A percentile compares a stretch with the other conserved stretches of the same genome.
Conservation (phyloP, 2,797 vertebrate genomes). For the Numenius phaeopus region DNA sequence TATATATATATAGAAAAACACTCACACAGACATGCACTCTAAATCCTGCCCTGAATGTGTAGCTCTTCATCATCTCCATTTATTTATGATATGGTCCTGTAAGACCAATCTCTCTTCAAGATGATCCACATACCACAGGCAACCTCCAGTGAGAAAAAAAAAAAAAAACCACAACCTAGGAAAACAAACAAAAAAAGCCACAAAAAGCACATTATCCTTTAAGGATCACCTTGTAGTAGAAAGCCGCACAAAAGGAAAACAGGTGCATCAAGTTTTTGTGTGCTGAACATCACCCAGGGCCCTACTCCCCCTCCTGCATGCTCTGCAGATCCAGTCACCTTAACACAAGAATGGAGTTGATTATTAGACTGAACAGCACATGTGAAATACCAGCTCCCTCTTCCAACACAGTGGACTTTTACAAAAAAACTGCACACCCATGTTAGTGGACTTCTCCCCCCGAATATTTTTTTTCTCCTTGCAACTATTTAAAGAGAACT, state of each 20-base stretch:
- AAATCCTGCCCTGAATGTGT: not conserved
- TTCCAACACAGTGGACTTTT: not conserved
- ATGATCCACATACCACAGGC: not conserved
- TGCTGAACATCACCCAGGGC: not conserved
- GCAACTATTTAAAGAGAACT: not conserved
- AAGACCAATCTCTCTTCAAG: not conserved
- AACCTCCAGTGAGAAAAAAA: not conserved
- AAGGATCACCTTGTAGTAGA: not conserved
- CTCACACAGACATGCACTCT: not conserved
- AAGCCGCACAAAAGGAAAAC: not conserved
- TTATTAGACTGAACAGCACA: accelerated
- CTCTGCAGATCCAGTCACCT: not conserved
- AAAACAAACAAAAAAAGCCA: slow-evolving; percentile 24
- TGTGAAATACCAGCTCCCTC: not conserved
- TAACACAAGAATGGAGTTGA: not conserved
- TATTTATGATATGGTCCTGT: not conserved
- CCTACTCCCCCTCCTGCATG: not conserved
- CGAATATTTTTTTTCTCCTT: not conserved
- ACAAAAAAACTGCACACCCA: not conserved
- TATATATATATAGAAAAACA: not conserved
- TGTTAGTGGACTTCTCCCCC: accelerated
- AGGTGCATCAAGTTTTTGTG: not conserved
- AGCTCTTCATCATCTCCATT: not conserved
- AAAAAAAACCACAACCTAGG: not conserved
- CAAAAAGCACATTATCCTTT: not conserved